Percentiles rank a stretch among this genome's conserved stretches.
These are phyloP conservation scores for Fragum fragum DNA, from an alignment of 2,888 invertebrate species.

Conservation along the genomic window DNA sequence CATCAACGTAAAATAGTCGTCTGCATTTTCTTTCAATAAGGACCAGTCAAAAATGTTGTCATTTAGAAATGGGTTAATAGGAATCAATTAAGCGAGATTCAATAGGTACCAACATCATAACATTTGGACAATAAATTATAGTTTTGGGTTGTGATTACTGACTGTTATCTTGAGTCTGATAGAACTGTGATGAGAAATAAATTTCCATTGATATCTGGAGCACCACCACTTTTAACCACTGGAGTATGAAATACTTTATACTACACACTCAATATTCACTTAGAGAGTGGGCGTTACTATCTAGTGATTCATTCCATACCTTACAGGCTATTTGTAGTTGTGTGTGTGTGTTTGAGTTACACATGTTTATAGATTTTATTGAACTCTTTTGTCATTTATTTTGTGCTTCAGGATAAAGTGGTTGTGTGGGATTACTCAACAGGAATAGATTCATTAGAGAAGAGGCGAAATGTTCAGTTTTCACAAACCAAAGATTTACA, in stretches of 20 bases:
- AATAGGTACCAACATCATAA: no score
- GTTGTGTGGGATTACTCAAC: not conserved
- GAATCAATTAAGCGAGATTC: no score
- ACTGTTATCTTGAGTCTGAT: no score
- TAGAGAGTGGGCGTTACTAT: conserved; percentile 59
- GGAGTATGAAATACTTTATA: conserved; percentile 45
- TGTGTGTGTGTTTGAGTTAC: conserved; percentile 2
- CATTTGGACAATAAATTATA: no score
- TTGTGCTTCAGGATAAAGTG: conserved; percentile 27
- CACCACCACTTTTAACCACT: conserved; percentile 35
- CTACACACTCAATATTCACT: conserved; percentile 42
- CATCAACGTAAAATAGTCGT: no score
- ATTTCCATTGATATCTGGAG: no score
- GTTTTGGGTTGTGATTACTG: no score
- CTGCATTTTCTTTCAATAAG: no score
- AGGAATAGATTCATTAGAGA: conserved; percentile 8
- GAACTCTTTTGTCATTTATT: conserved; percentile 22
- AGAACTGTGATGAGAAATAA: no score
- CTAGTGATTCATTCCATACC: conserved; percentile 27
- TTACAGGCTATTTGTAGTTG: conserved; percentile 6
- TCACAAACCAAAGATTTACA: conserved; percentile 94
- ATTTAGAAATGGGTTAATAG: no score
- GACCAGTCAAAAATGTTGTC: no score
- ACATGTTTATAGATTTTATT: conserved; percentile 18
- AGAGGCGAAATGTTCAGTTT: conserved; percentile 92